Evolutionary conservation across 2,888 invertebrate genomes (phyloP), one percentile per base, ranked within the genome.

Genomic region (Athalia cordata): DNA sequence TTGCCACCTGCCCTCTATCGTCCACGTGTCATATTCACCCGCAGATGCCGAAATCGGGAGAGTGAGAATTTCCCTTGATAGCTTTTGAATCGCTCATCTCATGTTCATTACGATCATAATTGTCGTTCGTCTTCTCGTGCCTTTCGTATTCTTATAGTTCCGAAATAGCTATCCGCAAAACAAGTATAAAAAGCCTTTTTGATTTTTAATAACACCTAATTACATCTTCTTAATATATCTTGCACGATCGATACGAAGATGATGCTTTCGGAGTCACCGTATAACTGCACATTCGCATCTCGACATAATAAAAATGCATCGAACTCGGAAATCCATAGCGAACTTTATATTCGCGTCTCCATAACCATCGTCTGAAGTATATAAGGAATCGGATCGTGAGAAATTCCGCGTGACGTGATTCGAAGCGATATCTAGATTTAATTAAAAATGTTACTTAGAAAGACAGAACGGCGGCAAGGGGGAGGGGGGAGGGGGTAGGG

Each of bases 371-470:
- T 6, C 11, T 8, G 4, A 11, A 45, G 64, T 45, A 11, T 64
- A 45, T 11, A 9, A 43, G 29, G 47, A 47, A 66, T 66, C 8
- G 49, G 29, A 66, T 66, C 13, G 66, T 66, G 49, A 15, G 13
- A 66, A 66, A 66, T 66, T 66, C 13, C 43, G 8, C 55, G 13
- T 13, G 5, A 8, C 15, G 7, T 13, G 5, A 15, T 13, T 72
- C 59, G 47, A 47, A 13, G 52, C 47, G 9, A 57, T 72, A 72
- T 72, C 45, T 47, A 72, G 59, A 72, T 47, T 72, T 72, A 72
- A 72, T 72, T 72, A 59, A 72, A 72, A 72, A 57, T 55, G 52
- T 52, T 55, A 68, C 29, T 68, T 52, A 29, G 29, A 52, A 55
- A 68, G 68, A 52, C n/a, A 9, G 7, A 13, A 72, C 57, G 52